Base-by-base conservation (phyloP, 1,140 invertebrate species). In the Drosophila tristis region DNA sequence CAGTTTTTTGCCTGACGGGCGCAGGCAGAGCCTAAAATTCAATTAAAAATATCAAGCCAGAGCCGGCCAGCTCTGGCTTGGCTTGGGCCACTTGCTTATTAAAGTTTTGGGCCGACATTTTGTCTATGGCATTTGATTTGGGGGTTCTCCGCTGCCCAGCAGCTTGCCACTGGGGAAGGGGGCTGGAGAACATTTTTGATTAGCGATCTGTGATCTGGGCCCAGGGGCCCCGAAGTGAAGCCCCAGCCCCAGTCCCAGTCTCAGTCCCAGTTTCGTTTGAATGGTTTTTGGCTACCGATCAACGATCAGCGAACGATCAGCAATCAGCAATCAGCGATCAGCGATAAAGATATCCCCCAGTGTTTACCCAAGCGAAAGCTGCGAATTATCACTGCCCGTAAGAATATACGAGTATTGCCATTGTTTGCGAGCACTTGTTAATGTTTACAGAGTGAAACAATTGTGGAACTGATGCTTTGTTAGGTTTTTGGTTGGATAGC, bases 41-140 rank as follows among this genome's bases (percentile, higher is more conserved):
- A 75, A 75, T 75, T 75, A 75, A 75, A 75, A 75, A 39, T 74
- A 53, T 74, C 59, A 75, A 49, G 71, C 35, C 54, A 47, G 53
- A 45, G 20, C 20, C 20, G 2, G 20, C 1, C 0, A 16, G 64
- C 51, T 11, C 1, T 4, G 35, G n/a, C n/a, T n/a, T n/a, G n/a
- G 11, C 31, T 9, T 43, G 64, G 49, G 60, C 72, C 44, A 66
- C 72, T 48, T 48, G 71, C 72, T 75, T 75, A 75, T 75, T 75
- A 74, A 49, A 74, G 16, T 72, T 71, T 74, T 74, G 54, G 42
- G 53, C 54, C 55, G 64, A 70, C 49, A 62, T 65, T 74, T 74
- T 59, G 43, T 44, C 45, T 45, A 58, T 58, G 70, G 48, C 60
- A 54, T 51, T 65, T 49, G 71, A 74, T 58, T 74, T 59, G 60